These are phyloP conservation scores for Anneissia japonica DNA, from an alignment of 35 echinoderm and acorn worm species.

Conservation along the genomic window DNA sequence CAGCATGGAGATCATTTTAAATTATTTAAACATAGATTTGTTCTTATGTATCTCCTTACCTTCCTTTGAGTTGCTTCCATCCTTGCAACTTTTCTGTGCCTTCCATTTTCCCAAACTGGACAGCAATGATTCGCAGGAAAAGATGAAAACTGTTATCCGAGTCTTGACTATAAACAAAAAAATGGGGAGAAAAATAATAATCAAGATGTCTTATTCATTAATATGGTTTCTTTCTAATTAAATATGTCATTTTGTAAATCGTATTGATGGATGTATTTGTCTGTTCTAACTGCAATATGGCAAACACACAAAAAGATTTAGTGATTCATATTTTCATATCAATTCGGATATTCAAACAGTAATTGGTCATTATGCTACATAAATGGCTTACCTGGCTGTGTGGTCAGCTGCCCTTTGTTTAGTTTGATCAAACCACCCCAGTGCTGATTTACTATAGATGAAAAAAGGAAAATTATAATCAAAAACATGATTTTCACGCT, in stretches of 20 bases:
- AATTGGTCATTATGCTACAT: background rate
- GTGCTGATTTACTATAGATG: conserved; percentile 40
- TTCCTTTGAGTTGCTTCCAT: conserved; percentile 52
- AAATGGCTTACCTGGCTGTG: conserved; percentile 26
- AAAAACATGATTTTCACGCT: no score
- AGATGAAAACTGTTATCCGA: conserved; percentile 57
- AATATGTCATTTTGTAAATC: no score
- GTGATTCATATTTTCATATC: background rate
- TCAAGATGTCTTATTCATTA: no score
- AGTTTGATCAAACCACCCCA: conserved; percentile 33
- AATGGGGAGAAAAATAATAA: no score
- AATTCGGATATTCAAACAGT: background rate
- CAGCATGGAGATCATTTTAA: no score
- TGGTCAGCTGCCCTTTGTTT: conserved; percentile 47
- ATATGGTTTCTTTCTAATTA: no score
- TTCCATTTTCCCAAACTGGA: conserved; percentile 35
- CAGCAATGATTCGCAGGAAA: conserved; percentile 48
- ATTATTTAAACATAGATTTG: no score
- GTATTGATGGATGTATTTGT: no score
- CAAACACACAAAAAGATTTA: background rate
- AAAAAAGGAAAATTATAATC: conserved; percentile 9
- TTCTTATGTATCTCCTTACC: background rate
- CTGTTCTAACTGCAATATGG: background rate
- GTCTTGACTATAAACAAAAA: background rate
- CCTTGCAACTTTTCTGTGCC: background rate